phyloP scores from a whole-genome alignment of 2,113 vertebrate species.

The Trichomycterus rosablanca region DNA sequence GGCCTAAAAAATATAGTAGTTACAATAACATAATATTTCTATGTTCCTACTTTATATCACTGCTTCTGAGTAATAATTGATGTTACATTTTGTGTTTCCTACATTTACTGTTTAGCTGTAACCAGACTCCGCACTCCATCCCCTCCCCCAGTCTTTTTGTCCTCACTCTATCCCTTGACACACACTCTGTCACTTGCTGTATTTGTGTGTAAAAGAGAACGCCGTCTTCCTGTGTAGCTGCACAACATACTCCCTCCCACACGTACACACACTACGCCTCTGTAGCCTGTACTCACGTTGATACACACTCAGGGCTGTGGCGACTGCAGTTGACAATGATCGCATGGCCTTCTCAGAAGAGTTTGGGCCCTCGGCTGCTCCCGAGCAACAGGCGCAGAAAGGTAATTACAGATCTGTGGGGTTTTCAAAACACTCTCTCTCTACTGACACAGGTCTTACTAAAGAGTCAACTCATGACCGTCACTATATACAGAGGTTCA shows the following conservation, averaged over 20 bases:
- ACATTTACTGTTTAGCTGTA: no score
- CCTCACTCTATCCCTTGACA: constrained; percentile 23
- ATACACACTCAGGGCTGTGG: constrained; percentile 17
- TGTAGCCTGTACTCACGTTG: constrained; percentile 16
- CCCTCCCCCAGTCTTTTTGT: neutral
- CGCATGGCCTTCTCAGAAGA: constrained; percentile 41
- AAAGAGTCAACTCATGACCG: constrained; percentile 1
- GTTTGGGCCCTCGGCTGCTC: constrained; percentile 36
- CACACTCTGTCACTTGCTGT: constrained; percentile 42
- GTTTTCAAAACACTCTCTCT: constrained; percentile 36
- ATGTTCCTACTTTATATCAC: no score
- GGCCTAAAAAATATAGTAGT: no score
- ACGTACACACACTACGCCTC: constrained; percentile 17
- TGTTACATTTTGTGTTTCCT: no score
- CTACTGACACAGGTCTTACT: neutral
- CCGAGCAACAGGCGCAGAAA: constrained; percentile 54
- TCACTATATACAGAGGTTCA: constrained; percentile 1
- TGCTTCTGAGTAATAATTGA: neutral
- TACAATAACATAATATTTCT: no score
- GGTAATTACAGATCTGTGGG: constrained; percentile 44
- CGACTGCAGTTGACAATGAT: constrained; percentile 46
- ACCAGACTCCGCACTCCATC: no score
- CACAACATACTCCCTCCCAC: constrained; percentile 37
- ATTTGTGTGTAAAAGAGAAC: constrained; percentile 29
- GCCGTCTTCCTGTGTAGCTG: constrained; percentile 49